Evolutionary conservation across 2,888 invertebrate species (phyloP).

Genomic region (Acleris holmiana): DNA sequence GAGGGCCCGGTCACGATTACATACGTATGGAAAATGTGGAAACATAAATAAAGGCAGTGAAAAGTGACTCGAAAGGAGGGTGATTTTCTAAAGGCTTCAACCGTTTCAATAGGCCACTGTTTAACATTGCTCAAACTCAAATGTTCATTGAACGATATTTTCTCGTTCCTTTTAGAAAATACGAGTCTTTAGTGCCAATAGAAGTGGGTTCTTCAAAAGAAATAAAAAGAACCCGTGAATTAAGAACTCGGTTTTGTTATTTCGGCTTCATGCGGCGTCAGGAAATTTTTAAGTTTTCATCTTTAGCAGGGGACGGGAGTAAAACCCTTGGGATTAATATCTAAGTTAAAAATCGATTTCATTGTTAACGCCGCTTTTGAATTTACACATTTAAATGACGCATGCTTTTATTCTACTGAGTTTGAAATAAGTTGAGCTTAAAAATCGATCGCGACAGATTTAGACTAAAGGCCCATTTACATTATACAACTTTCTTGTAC

Average conservation of each 20-base stretch:
- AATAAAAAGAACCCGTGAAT: conserved; percentile 26
- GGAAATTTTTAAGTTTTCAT: not conserved
- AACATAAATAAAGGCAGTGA: conserved; percentile 75
- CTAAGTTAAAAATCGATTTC: too few species aligned
- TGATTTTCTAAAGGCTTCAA: conserved; percentile 81
- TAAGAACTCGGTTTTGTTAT: conserved; percentile 26
- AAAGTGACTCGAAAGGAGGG: conserved; percentile 74
- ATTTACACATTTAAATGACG: too few species aligned
- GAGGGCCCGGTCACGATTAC: conserved; percentile 70
- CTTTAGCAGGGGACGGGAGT: not conserved
- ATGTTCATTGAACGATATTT: conserved; percentile 71
- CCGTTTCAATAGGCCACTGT: conserved; percentile 77
- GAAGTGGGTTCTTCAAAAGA: conserved; percentile 33
- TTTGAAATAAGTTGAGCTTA: too few species aligned
- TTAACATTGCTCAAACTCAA: conserved; percentile 65
- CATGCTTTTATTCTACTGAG: too few species aligned
- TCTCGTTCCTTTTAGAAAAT: conserved; percentile 70
- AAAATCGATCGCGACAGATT: too few species aligned
- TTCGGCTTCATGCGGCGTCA: conserved; percentile 6
- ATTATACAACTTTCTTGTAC: too few species aligned
- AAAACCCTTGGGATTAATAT: too few species aligned
- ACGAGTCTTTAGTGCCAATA: conserved; percentile 33
- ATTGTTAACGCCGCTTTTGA: too few species aligned
- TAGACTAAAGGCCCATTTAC: too few species aligned
- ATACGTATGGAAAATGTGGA: conserved; percentile 77